A percentile compares a stretch with the other conserved stretches of the same genome.
These are phyloP conservation scores for Chironomus tepperi DNA, from an alignment of 1,140 invertebrate genomes.

Conservation along the genomic window DNA sequence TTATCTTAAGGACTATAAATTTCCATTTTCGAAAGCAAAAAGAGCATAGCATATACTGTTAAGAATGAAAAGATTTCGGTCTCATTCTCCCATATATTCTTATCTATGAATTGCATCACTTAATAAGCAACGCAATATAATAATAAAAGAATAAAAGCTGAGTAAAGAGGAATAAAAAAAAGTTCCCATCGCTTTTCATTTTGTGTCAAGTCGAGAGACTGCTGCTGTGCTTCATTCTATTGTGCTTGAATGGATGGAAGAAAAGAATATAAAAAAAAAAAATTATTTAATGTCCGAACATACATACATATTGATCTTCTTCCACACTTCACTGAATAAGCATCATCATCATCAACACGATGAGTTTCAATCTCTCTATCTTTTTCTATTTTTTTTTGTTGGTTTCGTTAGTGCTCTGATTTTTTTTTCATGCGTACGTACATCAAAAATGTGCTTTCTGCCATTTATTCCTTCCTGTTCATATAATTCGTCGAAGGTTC, in stretches of 20 bases:
- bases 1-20: neutral
- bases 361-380: neutral
- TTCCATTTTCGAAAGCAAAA: neutral
- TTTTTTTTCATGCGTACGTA: too few species aligned
- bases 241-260: too few species aligned
- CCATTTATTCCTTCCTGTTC: too few species aligned
- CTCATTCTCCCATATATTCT: neutral
- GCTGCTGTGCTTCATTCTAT: too few species aligned
- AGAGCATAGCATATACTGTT: neutral
- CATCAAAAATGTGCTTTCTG: too few species aligned
- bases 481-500: neutral
- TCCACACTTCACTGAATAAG: neutral
- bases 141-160: neutral
- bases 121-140: neutral
- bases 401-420: neutral
- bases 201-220: neutral
- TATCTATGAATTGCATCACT: constrained; percentile 7
- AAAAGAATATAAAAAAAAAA: neutral
- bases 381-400: neutral
- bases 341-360: constrained; percentile 1
- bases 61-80: neutral
- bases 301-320: neutral
- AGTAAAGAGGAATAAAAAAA: neutral
- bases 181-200: neutral
- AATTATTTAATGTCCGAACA: neutral